Evolutionary conservation across 2,888 invertebrate species (phyloP), one percentile per base, ranked within the genome.

Genomic region (Dicranocentrus wangi): DNA sequence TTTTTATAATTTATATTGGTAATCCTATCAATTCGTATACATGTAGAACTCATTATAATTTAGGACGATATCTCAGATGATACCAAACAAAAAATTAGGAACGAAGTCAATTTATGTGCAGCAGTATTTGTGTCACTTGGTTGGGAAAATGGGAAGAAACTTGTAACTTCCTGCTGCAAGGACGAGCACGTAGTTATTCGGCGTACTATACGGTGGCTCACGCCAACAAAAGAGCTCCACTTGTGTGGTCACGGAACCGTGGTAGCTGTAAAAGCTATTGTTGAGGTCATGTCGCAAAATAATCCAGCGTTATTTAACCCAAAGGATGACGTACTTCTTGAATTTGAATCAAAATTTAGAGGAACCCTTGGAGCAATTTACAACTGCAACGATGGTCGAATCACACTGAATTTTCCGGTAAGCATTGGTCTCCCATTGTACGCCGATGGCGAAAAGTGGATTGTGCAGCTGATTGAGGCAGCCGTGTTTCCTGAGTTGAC

Each of bases 231-330:
- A 43, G 91, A 91, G 85, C 90, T 91, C 0, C 72, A 87, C 2
- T 88, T 91, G 5, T 91, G 91, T 87, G 91, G 91, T 1, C 91
- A 91, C 86, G 91, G 90, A 1, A 91, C 91, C 1, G 86, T 91
- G 32, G 90, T 91, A 1, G 88, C 91, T 0, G 88, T 91, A 3
- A 89, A 89, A 39, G 89, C 89, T 1, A 87, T 91, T 2, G 89
- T 90, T 87, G 82, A 88, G 66, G 17, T 53, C 19, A 17, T 72
- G 15, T 87, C 87, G 53, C 63, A 87, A 42, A 88, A 89, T 88
- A 82, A 70, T 13, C 66, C 80, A 1, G 13, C 58, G 13, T 8
- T n/a, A 3, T 23, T 68, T 0, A 72, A 51, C 25, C 88, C 82
- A 60, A 51, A 58, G 17, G 80, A 80, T 17, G 68, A 80, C 61